A percentile compares a stretch with the other conserved stretches of the same genome.
These are phyloP conservation scores for Thamnophis elegans DNA, from an alignment of 2,797 vertebrate species.

Conservation along the genomic window DNA sequence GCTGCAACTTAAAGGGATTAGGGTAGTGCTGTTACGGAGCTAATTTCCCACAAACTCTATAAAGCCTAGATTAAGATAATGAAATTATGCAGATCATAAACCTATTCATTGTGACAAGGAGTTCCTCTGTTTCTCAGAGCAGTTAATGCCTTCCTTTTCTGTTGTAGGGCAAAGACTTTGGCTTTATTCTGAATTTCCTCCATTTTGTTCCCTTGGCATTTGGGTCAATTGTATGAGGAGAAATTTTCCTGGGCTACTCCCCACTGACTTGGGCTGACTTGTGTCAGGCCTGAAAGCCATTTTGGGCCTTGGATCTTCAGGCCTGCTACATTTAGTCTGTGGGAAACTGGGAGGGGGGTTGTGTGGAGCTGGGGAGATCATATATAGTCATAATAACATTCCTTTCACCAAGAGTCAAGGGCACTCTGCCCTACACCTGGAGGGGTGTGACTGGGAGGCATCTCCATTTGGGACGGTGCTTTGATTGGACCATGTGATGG, in stretches of 20 bases:
- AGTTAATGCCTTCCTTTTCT: conserved; percentile 5
- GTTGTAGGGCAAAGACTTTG: neutral
- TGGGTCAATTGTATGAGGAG: accelerated
- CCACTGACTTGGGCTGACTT: neutral
- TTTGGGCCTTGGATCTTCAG: too few relatives aligned
- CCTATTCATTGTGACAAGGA: neutral
- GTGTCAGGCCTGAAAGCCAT: too few relatives aligned
- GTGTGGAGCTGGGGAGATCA: too few relatives aligned
- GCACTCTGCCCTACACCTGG: too few relatives aligned
- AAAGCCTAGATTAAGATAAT: conserved; percentile 9
- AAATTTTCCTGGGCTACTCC: accelerated
- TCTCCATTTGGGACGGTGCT: too few relatives aligned
- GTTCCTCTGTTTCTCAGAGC: neutral
- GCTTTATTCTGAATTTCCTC: accelerated
- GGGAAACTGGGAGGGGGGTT: too few relatives aligned
- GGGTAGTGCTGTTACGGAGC: neutral
- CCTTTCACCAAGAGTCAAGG: too few relatives aligned
- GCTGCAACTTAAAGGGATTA: neutral
- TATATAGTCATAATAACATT: too few relatives aligned
- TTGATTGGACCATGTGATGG: too few relatives aligned
- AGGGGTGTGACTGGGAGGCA: too few relatives aligned
- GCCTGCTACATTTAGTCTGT: too few relatives aligned
- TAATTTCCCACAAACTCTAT: conserved; percentile 19
- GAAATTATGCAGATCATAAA: neutral
- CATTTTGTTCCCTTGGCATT: neutral